Conservation (phyloP, 2,888 invertebrate genomes). For the Neoascia interrupta region DNA sequence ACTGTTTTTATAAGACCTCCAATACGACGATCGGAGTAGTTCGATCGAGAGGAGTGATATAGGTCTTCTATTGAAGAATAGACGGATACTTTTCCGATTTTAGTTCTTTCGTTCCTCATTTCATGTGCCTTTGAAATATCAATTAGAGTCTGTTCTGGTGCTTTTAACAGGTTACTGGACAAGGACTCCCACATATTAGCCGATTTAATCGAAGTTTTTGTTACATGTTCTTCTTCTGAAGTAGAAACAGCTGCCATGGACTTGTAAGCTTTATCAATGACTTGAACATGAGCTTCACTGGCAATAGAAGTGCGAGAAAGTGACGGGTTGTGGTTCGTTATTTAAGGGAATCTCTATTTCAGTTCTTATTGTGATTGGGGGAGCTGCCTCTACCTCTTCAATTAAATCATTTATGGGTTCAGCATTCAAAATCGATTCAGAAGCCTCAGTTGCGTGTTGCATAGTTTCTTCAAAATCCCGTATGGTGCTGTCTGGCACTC, state of each 20-base stretch:
- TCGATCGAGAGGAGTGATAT: slow-evolving; percentile 43
- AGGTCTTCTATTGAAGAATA: slow-evolving; percentile 57
- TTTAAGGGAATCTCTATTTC: slow-evolving; percentile 41
- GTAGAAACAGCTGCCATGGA: slow-evolving; percentile 39
- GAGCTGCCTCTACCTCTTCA: too few species aligned
- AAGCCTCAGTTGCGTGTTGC: slow-evolving; percentile 23
- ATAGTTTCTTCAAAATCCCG: slow-evolving; percentile 37
- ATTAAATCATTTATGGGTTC: background rate
- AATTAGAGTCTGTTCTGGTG: slow-evolving; percentile 50
- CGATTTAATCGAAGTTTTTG: slow-evolving; percentile 55
- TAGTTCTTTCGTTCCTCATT: slow-evolving; percentile 28
- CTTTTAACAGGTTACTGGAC: slow-evolving; percentile 54
- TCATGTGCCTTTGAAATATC: slow-evolving; percentile 43
- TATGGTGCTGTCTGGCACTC: slow-evolving; percentile 4
- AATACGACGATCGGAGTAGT: slow-evolving; percentile 38
- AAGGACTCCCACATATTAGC: slow-evolving; percentile 63
- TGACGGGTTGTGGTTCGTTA: background rate
- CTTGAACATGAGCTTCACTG: slow-evolving; percentile 17
- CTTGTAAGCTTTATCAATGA: slow-evolving; percentile 39
- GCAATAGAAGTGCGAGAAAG: background rate
- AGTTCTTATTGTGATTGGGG: slow-evolving; percentile 4
- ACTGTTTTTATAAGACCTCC: slow-evolving; percentile 55
- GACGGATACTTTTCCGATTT: slow-evolving; percentile 55
- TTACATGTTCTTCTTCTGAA: slow-evolving; percentile 24
- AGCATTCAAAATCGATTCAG: slow-evolving; percentile 25